phyloP scores from a whole-genome alignment of 2,113 vertebrate genomes.

The Strix aluco region DNA sequence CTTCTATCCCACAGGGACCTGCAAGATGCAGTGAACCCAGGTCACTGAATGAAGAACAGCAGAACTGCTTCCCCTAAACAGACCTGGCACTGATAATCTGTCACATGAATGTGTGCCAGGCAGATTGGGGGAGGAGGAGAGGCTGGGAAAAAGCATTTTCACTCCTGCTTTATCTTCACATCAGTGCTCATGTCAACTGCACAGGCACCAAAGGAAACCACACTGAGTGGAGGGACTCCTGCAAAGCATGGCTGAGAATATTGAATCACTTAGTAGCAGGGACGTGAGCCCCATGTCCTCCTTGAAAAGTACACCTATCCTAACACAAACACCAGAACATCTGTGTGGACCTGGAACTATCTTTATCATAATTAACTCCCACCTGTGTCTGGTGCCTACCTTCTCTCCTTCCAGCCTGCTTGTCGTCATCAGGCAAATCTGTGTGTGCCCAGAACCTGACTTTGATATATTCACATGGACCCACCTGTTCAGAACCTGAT shows the following conservation, averaged over 20 bases:
- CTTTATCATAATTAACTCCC: neutral
- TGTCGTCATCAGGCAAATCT: neutral
- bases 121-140: neutral
- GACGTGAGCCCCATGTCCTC: accelerated
- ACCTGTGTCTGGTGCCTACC: neutral
- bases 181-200: neutral
- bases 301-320: neutral
- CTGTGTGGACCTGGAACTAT: neutral
- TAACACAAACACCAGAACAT: neutral
- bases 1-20: neutral
- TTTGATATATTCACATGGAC: neutral
- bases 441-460: neutral
- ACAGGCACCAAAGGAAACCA: neutral
- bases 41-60: neutral
- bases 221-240: neutral
- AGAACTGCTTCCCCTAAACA: neutral
- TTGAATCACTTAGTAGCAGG: neutral
- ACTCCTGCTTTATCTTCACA: neutral
- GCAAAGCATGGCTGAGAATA: neutral
- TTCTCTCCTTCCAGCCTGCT: neutral
- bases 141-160: neutral
- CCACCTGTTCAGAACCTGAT: neutral
- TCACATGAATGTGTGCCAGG: neutral
- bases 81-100: neutral
- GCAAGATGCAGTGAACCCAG: neutral